Evolutionary conservation across 2,888 invertebrate genomes (phyloP), one percentile per base, ranked within the genome.

Genomic region (Athripsodes cinereus): DNA sequence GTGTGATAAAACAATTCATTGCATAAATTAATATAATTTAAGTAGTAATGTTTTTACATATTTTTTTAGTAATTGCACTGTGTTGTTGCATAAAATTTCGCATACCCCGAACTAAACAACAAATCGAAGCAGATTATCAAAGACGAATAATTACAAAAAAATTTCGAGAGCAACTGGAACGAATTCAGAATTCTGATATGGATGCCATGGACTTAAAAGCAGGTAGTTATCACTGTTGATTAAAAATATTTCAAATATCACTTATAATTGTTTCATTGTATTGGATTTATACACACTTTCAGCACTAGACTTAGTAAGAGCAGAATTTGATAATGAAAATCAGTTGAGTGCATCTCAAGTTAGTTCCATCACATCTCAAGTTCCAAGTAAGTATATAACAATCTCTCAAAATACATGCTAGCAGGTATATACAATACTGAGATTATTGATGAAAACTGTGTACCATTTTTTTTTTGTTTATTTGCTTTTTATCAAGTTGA

Each of bases 51-150:
- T 26, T 26, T 26, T 26, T 26, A 26, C 10, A 26, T n/a, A n/a
- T n/a, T n/a, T n/a, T 74, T 74, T 1, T 69, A 92, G 92, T 90
- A 61, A 85, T 95, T 64, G 83, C 92, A 69, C 75, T 94, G 55
- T 96, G 95, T 71, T 96, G 95, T 70, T 93, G 94, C 69, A 83
- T 93, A 67, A 88, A 90, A 65, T 91, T 94, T 72, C 86, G 96
- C 35, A 90, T 96, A 65, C 96, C 96, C 1, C 81, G 96, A 55
- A 96, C 96, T 0, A 95, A 95, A 71, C 94, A 95, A 72, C 94
- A 96, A 74, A 96, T 96, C 63, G 94, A 95, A 71, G 94, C 93
- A 0, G 93, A 96, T 73, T 93, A 90, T 72, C 86, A 90, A 66
- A 80, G 95, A 19, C 86, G 90, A 67, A 88, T 86, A 71, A 85